Percentiles rank a stretch among this genome's conserved stretches.
phyloP scores from a whole-genome alignment of 2,113 vertebrate species.

The Daubentonia madagascariensis region DNA sequence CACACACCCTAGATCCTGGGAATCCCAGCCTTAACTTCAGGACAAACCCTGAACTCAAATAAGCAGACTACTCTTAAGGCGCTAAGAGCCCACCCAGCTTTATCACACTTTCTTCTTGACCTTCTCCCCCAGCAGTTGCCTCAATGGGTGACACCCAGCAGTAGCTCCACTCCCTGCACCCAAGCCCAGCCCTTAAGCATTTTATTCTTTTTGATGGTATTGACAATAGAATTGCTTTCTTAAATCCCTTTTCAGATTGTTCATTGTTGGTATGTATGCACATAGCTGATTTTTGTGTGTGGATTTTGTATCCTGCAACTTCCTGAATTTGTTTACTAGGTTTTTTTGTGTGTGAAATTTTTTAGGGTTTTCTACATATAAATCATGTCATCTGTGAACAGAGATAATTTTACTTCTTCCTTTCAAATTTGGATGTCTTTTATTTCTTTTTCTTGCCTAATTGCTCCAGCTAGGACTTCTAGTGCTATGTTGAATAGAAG shows the following conservation, averaged over 20 bases:
- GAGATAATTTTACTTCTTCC: background rate
- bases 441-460: background rate
- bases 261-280: background rate
- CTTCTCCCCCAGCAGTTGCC: background rate
- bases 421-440: background rate
- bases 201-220: background rate
- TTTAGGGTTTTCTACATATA: background rate
- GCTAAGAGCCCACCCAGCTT: background rate
- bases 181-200: background rate
- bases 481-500: background rate
- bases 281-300: background rate
- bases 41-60: conserved; percentile 20
- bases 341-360: background rate
- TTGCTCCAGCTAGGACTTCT: background rate
- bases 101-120: background rate
- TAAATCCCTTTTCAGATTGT: background rate
- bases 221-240: background rate
- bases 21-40: background rate
- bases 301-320: background rate
- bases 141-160: background rate
- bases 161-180: background rate
- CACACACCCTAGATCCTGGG: background rate
- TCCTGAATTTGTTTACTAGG: background rate
- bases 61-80: background rate
- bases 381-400: background rate